Evolutionary conservation across 1,140 invertebrate species (phyloP), one percentile per base, ranked within the genome.

Genomic region (Pogonus chalceus): DNA sequence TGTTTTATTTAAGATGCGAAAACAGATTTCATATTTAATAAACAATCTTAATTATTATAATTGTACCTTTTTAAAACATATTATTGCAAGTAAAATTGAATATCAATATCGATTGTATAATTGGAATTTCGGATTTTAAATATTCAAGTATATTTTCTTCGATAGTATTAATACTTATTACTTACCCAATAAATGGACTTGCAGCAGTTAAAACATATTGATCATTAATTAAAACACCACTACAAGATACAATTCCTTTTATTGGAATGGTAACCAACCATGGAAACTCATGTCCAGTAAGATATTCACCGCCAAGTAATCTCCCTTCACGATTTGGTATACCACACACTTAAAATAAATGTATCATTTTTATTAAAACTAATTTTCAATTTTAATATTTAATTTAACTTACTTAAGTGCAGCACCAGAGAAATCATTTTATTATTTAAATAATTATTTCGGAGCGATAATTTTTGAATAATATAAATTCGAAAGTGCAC

Each of bases 151-250:
- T 10, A 10, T 58, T 1, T 51, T 10, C n/a, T n/a, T n/a, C n/a
- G n/a, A n/a, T n/a, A n/a, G n/a, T n/a, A n/a, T n/a, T n/a, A n/a
- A n/a, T n/a, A n/a, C n/a, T n/a, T n/a, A n/a, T 31, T 52, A 62
- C 64, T 56, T 69, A 79, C 77, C 70, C 71, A 46, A 73, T 57
- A 0, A 79, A 54, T 51, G 67, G 65, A 46, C 70, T 73, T 1
- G 77, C 76, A 12, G 75, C 68, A 14, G 77, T 79, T 23, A 81
- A 50, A 1, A 81, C 62, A 56, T 79, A 79, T 59, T 70, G 70
- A 61, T 79, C 73, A 55, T 79, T 79, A 60, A 80, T 76, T 22
- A 81, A 57, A 26, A 71, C 66, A 21, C 75, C 79, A 26, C 67
- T 69, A 26, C 74, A 52, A 9, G 63, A 53, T 2, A 52, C 53